Evolutionary conservation across 2,113 vertebrate genomes (phyloP).

Genomic region (Anas platyrhynchos): DNA sequence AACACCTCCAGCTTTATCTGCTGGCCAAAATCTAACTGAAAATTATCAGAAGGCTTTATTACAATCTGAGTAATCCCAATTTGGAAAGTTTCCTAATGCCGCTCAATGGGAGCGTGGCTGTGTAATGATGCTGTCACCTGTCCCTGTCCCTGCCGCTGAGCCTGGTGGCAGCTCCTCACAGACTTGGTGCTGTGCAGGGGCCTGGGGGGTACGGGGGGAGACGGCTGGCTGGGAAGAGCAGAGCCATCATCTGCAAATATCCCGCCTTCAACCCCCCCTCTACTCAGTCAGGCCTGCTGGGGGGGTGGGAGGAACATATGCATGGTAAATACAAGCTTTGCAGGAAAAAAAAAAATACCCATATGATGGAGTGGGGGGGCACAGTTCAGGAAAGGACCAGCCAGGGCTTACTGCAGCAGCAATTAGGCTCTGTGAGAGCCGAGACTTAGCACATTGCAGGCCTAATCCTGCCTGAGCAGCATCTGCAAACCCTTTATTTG

Average conservation of each 20-base stretch:
- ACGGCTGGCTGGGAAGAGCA: not conserved
- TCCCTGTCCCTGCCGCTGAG: not conserved
- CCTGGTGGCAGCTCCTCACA: not conserved
- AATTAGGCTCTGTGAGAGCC: conserved; percentile 56
- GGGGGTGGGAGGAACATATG: not conserved
- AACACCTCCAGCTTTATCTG: conserved; percentile 43
- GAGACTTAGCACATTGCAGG: conserved; percentile 65
- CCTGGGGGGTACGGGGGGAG: not conserved
- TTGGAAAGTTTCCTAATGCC: conserved; percentile 63
- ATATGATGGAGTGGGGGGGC: not conserved
- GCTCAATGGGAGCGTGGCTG: not conserved
- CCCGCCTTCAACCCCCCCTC: not conserved
- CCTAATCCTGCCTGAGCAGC: conserved; percentile 68
- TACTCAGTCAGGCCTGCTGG: rapidly evolving
- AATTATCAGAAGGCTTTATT: conserved; percentile 55
- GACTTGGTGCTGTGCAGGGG: not conserved
- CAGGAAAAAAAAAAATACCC: not conserved
- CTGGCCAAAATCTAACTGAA: conserved; percentile 45
- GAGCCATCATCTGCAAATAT: not conserved
- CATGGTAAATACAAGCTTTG: not conserved
- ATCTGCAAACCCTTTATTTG: conserved; percentile 67
- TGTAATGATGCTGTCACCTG: not conserved
- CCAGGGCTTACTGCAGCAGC: conserved; percentile 62
- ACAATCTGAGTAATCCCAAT: conserved; percentile 63
- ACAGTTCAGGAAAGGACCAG: not conserved